These are phyloP conservation scores for Drosophila kohkoa DNA, from an alignment of 1,140 invertebrate species.

Conservation along the genomic window DNA sequence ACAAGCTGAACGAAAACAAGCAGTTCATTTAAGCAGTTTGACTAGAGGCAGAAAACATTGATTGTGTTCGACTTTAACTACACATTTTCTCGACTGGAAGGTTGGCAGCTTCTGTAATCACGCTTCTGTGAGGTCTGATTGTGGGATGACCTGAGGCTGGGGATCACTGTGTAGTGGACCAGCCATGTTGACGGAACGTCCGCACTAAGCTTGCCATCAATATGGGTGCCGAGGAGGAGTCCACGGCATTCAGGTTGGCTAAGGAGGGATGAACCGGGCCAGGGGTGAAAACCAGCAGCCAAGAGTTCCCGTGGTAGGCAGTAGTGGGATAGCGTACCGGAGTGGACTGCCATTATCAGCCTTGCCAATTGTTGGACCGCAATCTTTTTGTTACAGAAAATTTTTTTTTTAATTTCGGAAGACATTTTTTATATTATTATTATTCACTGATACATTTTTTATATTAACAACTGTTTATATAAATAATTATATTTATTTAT, in stretches of 20 bases:
- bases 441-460: too few species aligned
- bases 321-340: constrained; percentile 99
- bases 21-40: background rate
- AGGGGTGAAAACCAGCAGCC: constrained; percentile 98
- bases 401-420: background rate
- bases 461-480: too few species aligned
- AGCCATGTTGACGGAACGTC: constrained; percentile 93
- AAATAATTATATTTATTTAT: too few species aligned
- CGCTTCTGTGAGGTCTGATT: constrained; percentile 95
- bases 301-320: constrained; percentile 98
- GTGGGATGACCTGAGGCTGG: constrained; percentile 95
- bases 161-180: constrained; percentile 88
- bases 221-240: constrained; percentile 94
- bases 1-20: background rate
- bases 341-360: constrained; percentile 93
- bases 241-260: constrained; percentile 93
- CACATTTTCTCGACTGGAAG: constrained; percentile 90
- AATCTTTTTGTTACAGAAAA: constrained; percentile 87
- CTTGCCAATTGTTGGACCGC: constrained; percentile 93
- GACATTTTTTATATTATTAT: too few species aligned
- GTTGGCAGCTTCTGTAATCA: constrained; percentile 97
- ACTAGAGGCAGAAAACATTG: too few species aligned
- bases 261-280: constrained; percentile 98
- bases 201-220: constrained; percentile 96
- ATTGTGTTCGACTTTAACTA: background rate